Base-by-base conservation (phyloP, 30 jellyfish, hydroid and myxozoan species). In the Nemopilema nomurai region DNA sequence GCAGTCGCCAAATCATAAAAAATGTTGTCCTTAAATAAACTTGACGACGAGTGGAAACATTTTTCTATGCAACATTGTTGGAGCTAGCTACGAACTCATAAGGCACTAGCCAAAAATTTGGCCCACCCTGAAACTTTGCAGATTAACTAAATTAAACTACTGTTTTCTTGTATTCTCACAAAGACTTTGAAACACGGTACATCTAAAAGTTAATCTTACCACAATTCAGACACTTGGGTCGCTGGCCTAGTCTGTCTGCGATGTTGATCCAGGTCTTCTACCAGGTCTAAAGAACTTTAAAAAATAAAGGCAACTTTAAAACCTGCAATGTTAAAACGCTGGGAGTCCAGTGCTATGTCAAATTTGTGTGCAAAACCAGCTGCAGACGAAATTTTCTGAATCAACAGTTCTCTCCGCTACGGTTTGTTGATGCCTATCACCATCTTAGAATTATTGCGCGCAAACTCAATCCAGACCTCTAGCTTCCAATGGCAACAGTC, bases 401-500 rank as follows among this genome's bases (percentile, higher is more conserved):
- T 32, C 87, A 41, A 28, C 21, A 68, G 26, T 18, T 16, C 17
- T 27, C 33, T 32, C 69, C 30, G 31, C 78, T 18, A 77, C 31
- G 30, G 20, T n/a, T 77, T 77, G 51, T 63, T 21, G 50, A 28
- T 77, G 65, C 49, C 51, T 22, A 20, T 57, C 69, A 17, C 67
- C 74, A 51, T 20, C n/a, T 30, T n/a, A 77, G 69, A 77, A 67
- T 67, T 32, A 71, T 28, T 67, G 81, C 89, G 89, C 89, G 89
- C 53, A 52, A 71, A 66, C 89, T 80, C 81, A 79, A 71, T 49
- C 89, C 63, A 80, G 81, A 31, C 89, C 23, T 68, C 63, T 66
- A 51, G 89, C 89, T 62, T 80, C 89, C 89, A 80, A 80, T 80
- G 81, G 89, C 89, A 80, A 80, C 89, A 80, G 81, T 66, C 81